Percentiles rank a stretch among this genome's conserved stretches.
Conservation (phyloP, 2,888 invertebrate species). For the Acronicta leporina region DNA sequence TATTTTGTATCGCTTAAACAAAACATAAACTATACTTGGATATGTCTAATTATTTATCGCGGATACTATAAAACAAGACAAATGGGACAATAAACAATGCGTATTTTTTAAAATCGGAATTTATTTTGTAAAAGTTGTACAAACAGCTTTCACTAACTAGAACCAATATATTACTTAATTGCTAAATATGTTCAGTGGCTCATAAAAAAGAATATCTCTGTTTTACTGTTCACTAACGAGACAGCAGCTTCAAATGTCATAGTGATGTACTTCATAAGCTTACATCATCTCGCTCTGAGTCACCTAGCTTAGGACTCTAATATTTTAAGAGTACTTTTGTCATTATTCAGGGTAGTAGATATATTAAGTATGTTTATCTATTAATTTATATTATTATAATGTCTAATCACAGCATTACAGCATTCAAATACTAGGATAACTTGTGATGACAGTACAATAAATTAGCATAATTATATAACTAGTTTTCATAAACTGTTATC, state of each 20-base stretch:
- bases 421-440: neutral
- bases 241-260: slow-evolving; percentile 50
- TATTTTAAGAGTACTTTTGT: slow-evolving; percentile 42
- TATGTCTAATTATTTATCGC: slow-evolving; percentile 50
- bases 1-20: slow-evolving; percentile 43
- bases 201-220: slow-evolving; percentile 52
- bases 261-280: slow-evolving; percentile 52
- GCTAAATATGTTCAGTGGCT: slow-evolving; percentile 55
- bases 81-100: slow-evolving; percentile 58
- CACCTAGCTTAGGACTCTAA: slow-evolving; percentile 54
- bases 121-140: slow-evolving; percentile 55
- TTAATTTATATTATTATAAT: too few species aligned
- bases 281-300: slow-evolving; percentile 53
- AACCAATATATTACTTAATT: slow-evolving; percentile 56
- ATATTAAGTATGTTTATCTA: neutral
- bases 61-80: slow-evolving; percentile 55
- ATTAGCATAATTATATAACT: neutral
- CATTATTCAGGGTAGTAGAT: neutral
- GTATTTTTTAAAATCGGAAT: slow-evolving; percentile 45
- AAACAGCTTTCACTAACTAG: slow-evolving; percentile 56
- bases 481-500: neutral
- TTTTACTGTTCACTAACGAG: slow-evolving; percentile 65
- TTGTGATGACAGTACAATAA: neutral
- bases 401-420: neutral
- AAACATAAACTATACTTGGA: slow-evolving; percentile 48